Percentiles rank a stretch among this genome's conserved stretches.
Evolutionary conservation across 1,140 invertebrate genomes (phyloP).

Genomic region (Ceratina japonica): DNA sequence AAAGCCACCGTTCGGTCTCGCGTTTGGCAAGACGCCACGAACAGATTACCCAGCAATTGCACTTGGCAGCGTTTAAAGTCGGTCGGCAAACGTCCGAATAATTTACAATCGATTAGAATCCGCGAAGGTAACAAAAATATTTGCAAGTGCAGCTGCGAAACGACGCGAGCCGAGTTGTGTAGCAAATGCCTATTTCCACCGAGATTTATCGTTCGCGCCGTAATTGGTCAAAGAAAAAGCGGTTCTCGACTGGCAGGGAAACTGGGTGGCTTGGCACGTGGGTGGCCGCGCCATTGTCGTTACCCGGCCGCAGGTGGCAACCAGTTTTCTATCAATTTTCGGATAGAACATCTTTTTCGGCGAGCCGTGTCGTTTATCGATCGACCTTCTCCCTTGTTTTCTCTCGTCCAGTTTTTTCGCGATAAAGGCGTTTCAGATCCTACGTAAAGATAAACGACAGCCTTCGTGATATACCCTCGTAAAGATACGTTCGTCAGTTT

Average conservation of each 20-base stretch:
- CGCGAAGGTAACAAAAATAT: constrained; percentile 12
- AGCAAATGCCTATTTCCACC: constrained; percentile 19
- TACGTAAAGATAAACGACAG: background rate
- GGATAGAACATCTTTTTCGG: no score
- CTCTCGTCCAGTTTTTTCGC: background rate
- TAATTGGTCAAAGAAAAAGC: constrained; percentile 41
- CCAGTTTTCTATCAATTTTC: no score
- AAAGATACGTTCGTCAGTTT: background rate
- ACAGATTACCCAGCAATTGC: constrained; percentile 58
- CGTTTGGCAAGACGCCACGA: constrained; percentile 62
- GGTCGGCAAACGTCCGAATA: constrained; percentile 12
- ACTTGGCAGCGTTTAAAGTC: constrained; percentile 58
- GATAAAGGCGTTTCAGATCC: background rate
- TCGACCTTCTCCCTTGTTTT: background rate
- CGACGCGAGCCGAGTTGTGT: background rate
- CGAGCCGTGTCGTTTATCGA: background rate
- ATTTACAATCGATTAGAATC: constrained; percentile 56
- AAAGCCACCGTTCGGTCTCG: constrained; percentile 26
- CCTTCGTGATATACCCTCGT: background rate
- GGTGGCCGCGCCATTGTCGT: constrained; percentile 27
- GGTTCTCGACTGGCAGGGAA: constrained; percentile 20
- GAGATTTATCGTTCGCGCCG: constrained; percentile 40
- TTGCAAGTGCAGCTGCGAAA: constrained; percentile 16
- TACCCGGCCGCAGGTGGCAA: background rate
- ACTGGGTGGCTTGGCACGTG: constrained; percentile 24